Conservation (phyloP, 2,888 invertebrate genomes). For the Drosophila hamatofila region DNA sequence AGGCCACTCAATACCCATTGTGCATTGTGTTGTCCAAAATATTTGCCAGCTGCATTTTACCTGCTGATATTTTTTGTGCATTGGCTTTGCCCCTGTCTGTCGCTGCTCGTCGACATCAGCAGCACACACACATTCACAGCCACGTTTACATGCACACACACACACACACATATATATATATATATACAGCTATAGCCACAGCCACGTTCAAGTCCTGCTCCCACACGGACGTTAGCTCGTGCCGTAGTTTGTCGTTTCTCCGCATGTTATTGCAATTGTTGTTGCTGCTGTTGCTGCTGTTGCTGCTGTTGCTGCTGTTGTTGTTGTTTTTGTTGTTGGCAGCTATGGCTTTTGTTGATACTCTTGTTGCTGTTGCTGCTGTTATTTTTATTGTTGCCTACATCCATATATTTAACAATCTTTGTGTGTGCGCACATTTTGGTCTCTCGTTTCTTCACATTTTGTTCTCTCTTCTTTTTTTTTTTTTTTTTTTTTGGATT, state of each 20-base stretch:
- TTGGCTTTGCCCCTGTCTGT: constrained; percentile 59
- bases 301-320: constrained; percentile 23
- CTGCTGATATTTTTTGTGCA: constrained; percentile 65
- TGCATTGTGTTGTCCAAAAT: constrained; percentile 43
- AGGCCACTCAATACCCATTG: constrained; percentile 32
- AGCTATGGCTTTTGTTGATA: constrained; percentile 22
- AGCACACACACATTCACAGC: not conserved
- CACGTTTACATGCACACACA: not conserved
- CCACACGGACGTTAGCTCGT: constrained; percentile 6
- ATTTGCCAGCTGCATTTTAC: constrained; percentile 43
- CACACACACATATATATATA: constrained; percentile 12
- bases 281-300: constrained; percentile 28
- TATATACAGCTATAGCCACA: not conserved
- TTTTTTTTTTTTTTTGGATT: constrained; percentile 19
- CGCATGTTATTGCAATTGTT: constrained; percentile 47
- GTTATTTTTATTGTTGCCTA: constrained; percentile 65
- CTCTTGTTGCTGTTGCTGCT: constrained; percentile 29
- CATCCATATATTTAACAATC: constrained; percentile 65
- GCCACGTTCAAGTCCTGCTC: not conserved
- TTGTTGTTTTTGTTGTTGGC: constrained; percentile 41
- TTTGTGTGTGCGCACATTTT: constrained; percentile 44
- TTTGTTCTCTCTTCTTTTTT: constrained; percentile 18
- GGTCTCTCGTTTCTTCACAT: constrained; percentile 13
- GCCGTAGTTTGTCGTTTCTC: constrained; percentile 34
- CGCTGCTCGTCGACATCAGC: constrained; percentile 39